Conservation (phyloP, 2,888 invertebrate species). For the Baccha elongata region DNA sequence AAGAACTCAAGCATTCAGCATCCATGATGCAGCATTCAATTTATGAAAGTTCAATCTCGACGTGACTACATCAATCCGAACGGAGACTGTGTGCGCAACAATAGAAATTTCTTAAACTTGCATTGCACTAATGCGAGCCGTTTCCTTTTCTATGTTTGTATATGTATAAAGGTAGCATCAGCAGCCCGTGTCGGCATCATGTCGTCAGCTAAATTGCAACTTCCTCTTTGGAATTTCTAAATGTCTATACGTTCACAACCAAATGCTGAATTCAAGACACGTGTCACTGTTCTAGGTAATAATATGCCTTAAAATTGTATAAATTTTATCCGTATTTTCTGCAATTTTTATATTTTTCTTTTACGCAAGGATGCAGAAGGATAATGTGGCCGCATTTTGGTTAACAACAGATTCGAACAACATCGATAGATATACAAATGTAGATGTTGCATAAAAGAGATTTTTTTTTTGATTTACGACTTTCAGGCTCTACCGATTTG, state of each 20-base stretch:
- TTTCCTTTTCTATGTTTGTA: conserved; percentile 21
- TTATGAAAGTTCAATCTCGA: conserved; percentile 71
- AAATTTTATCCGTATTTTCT: conserved; percentile 73
- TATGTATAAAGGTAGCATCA: conserved; percentile 3
- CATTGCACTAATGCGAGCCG: conserved; percentile 65
- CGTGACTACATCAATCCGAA: conserved; percentile 72
- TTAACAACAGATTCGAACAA: conserved; percentile 3
- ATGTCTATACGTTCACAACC: conserved; percentile 14
- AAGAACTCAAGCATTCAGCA: conserved; percentile 18
- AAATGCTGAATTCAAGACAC: conserved; percentile 71
- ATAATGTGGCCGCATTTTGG: conserved; percentile 58
- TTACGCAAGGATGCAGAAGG: conserved; percentile 63
- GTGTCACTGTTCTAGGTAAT: conserved; percentile 73
- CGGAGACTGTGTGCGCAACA: conserved; percentile 61
- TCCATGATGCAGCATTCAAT: conserved; percentile 70
- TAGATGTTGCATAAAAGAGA: neutral
- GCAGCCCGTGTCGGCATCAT: neutral
- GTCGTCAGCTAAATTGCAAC: conserved; percentile 67
- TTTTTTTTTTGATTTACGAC: neutral
- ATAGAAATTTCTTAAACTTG: conserved; percentile 65
- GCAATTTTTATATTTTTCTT: conserved; percentile 71
- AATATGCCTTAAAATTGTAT: conserved; percentile 74
- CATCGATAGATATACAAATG: neutral
- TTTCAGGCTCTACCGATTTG: no score
- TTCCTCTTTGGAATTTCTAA: conserved; percentile 58